Evolutionary conservation across 2,888 invertebrate species (phyloP).

Genomic region (Steinernema carpocapsae): DNA sequence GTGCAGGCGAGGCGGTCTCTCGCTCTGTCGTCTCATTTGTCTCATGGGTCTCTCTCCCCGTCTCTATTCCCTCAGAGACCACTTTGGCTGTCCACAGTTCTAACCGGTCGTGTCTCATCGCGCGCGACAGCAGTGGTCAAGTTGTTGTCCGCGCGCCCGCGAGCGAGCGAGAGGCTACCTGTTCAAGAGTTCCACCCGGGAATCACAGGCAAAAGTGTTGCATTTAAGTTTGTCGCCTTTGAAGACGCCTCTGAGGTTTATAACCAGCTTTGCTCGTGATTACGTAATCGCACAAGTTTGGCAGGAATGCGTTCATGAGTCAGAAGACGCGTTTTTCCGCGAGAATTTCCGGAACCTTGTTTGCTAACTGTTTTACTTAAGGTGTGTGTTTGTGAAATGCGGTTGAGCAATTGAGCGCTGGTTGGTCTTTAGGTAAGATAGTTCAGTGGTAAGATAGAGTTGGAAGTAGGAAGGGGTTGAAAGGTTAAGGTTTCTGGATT

Average conservation of each 20-base stretch:
- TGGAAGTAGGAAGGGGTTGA: background rate
- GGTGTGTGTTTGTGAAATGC: background rate
- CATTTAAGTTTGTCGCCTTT: conserved; percentile 12
- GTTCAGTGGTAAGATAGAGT: background rate
- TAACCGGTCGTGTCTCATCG: conserved; percentile 18
- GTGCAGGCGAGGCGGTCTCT: no score
- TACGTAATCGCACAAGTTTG: no score
- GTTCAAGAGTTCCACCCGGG: background rate
- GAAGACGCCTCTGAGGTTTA: background rate
- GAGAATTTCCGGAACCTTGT: conserved; percentile 21
- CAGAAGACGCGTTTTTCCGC: background rate
- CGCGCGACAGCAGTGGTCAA: conserved; percentile 23
- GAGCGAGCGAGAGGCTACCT: no score
- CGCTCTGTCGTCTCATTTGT: no score
- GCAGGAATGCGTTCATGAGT: background rate
- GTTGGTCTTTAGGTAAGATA: background rate
- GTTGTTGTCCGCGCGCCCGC: background rate
- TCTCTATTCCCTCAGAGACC: background rate
- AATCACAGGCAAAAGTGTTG: conserved; percentile 29
- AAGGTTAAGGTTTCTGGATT: background rate
- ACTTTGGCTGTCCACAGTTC: background rate
- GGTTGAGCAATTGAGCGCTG: background rate
- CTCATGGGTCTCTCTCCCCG: background rate
- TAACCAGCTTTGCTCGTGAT: background rate
- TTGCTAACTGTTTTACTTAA: conserved; percentile 22